Evolutionary conservation across 1,140 invertebrate genomes (phyloP).

Genomic region (Brachionus sp.): DNA sequence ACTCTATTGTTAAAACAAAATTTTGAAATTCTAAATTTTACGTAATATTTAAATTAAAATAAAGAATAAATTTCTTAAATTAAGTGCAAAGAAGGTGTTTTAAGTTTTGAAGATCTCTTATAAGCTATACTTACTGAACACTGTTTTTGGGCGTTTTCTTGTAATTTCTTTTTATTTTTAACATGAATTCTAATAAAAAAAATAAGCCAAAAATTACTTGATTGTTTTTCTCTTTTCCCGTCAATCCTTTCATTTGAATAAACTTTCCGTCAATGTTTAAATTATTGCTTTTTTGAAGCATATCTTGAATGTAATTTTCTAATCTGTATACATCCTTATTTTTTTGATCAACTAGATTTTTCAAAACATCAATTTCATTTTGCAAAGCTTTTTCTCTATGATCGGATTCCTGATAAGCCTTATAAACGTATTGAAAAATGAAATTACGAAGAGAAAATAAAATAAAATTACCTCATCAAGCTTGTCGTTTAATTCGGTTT

Average conservation of each 20-base stretch:
- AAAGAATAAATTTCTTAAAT: not conserved
- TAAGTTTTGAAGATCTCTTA: not conserved
- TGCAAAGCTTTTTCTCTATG: not conserved
- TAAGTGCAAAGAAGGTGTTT: not conserved
- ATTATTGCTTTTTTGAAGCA: not conserved
- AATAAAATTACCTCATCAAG: slow-evolving; percentile 1
- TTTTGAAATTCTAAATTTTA: not conserved
- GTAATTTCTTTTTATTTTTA: not conserved
- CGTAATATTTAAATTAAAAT: not conserved
- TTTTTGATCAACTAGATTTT: not conserved
- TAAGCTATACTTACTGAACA: not conserved
- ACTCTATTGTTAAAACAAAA: not conserved
- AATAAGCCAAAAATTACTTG: not conserved
- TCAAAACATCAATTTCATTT: not conserved
- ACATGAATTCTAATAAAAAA: not conserved
- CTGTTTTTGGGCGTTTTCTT: not conserved
- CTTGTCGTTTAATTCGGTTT: not conserved
- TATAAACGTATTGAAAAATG: not conserved
- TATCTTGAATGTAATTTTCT: not conserved
- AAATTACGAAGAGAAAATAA: not conserved
- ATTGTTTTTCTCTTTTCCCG: not conserved
- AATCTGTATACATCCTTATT: not conserved
- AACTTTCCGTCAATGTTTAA: not conserved
- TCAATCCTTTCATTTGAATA: not conserved
- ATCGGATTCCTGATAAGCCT: not conserved